Conservation (phyloP, 2,888 invertebrate species). For the Polyommatus icarus region DNA sequence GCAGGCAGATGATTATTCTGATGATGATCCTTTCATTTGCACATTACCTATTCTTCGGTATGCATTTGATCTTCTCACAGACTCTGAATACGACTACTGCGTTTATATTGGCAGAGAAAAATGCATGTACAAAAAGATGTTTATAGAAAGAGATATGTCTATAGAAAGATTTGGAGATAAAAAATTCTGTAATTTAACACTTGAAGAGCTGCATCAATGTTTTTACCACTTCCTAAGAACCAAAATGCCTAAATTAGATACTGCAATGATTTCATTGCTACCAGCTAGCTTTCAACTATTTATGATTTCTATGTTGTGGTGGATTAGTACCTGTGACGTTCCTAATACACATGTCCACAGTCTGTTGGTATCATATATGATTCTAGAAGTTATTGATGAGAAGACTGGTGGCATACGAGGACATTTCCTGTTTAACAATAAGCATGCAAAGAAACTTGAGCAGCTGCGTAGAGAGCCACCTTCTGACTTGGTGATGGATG, state of each 20-base stretch:
- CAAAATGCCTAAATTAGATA: slow-evolving; percentile 60
- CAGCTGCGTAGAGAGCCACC: slow-evolving; percentile 51
- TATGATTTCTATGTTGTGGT: slow-evolving; percentile 81
- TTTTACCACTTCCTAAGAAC: slow-evolving; percentile 73
- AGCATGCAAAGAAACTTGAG: slow-evolving; percentile 62
- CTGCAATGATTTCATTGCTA: slow-evolving; percentile 61
- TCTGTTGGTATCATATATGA: slow-evolving; percentile 78
- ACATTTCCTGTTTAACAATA: slow-evolving; percentile 68
- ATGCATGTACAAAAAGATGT: slow-evolving; percentile 55
- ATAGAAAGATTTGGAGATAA: slow-evolving; percentile 50
- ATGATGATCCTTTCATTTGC: slow-evolving; percentile 80
- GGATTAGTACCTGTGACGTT: slow-evolving; percentile 72
- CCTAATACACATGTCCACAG: slow-evolving; percentile 78
- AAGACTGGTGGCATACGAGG: slow-evolving; percentile 79
- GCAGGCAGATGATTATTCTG: slow-evolving; percentile 85
- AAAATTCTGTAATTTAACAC: slow-evolving; percentile 53
- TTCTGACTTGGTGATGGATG: slow-evolving; percentile 42
- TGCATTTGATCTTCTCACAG: slow-evolving; percentile 76
- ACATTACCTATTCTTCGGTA: slow-evolving; percentile 82
- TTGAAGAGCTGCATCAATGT: slow-evolving; percentile 55
- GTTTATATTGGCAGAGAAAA: slow-evolving; percentile 65
- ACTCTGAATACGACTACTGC: slow-evolving; percentile 59
- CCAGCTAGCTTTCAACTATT: slow-evolving; percentile 82
- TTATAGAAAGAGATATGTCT: slow-evolving; percentile 53
- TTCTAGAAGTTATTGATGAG: slow-evolving; percentile 79